Percentiles rank a stretch among this genome's conserved stretches.
Evolutionary conservation across 1,140 invertebrate genomes (phyloP).

Genomic region (Aradophagus sp.): DNA sequence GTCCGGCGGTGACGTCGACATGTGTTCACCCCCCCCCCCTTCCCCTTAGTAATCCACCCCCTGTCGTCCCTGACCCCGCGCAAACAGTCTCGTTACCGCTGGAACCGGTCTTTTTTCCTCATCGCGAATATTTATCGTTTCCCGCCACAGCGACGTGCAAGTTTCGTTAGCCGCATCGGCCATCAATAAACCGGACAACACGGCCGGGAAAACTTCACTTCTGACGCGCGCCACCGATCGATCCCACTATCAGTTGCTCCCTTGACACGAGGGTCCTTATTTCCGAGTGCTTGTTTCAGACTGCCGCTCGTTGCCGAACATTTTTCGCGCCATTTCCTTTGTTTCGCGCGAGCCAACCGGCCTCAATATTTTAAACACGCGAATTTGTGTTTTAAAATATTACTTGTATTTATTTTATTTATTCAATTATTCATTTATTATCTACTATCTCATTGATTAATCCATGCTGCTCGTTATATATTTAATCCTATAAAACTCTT

Average conservation of each 20-base stretch:
- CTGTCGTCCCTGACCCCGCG: neutral
- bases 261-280: constrained; percentile 48
- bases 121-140: constrained; percentile 67
- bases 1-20: constrained; percentile 73
- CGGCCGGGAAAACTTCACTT: constrained; percentile 54
- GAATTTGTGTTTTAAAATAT: too few species aligned
- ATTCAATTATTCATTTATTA: too few species aligned
- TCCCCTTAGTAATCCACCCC: constrained; percentile 12
- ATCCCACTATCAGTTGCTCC: constrained; percentile 49
- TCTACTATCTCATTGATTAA: too few species aligned
- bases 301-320: constrained; percentile 8
- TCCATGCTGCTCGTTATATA: neutral
- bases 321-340: constrained; percentile 4
- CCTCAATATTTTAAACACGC: too few species aligned
- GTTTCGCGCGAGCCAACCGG: constrained; percentile 17
- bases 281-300: constrained; percentile 42
- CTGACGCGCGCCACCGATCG: constrained; percentile 49
- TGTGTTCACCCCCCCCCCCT: constrained; percentile 65
- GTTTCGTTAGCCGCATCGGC: constrained; percentile 63
- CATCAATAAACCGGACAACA: constrained; percentile 57
- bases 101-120: constrained; percentile 41
- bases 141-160: constrained; percentile 59
- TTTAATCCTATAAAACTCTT: too few species aligned
- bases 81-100: constrained; percentile 18
- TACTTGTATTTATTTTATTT: too few species aligned